Conservation (phyloP, 2,888 invertebrate species). For the Eupithecia tripunctaria region DNA sequence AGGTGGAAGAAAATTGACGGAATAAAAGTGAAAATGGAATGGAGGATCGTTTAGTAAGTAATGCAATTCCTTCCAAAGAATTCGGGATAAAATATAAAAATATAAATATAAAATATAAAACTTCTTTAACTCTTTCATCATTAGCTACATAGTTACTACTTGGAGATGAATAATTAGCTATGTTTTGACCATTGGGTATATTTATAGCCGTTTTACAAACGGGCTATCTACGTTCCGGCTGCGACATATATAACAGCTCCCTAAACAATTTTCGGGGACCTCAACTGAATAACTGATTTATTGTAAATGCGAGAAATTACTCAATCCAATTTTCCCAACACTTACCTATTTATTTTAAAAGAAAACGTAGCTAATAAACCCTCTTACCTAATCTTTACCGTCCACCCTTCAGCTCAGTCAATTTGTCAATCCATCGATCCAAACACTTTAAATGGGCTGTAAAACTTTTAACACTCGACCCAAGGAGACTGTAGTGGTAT, state of each 20-base stretch:
- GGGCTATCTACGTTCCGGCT: too few species aligned
- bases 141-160: too few species aligned
- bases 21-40: slow-evolving; percentile 37
- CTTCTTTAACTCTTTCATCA: neutral
- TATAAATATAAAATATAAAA: neutral
- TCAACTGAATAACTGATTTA: neutral
- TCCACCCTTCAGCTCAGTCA: slow-evolving; percentile 50
- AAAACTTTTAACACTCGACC: slow-evolving; percentile 71
- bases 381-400: slow-evolving; percentile 38
- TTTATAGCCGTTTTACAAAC: too few species aligned
- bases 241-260: neutral
- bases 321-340: neutral
- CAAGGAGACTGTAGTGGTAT: slow-evolving; percentile 50
- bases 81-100: too few species aligned
- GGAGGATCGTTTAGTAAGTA: slow-evolving; percentile 13
- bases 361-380: neutral
- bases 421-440: slow-evolving; percentile 67
- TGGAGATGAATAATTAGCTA: too few species aligned
- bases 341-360: neutral
- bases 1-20: slow-evolving; percentile 26
- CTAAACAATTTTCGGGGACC: neutral
- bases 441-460: slow-evolving; percentile 65
- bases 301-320: neutral
- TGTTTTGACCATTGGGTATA: too few species aligned
- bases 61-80: slow-evolving; percentile 12